Base-by-base conservation (phyloP, 2,113 vertebrate genomes). In the Sander vitreus region DNA sequence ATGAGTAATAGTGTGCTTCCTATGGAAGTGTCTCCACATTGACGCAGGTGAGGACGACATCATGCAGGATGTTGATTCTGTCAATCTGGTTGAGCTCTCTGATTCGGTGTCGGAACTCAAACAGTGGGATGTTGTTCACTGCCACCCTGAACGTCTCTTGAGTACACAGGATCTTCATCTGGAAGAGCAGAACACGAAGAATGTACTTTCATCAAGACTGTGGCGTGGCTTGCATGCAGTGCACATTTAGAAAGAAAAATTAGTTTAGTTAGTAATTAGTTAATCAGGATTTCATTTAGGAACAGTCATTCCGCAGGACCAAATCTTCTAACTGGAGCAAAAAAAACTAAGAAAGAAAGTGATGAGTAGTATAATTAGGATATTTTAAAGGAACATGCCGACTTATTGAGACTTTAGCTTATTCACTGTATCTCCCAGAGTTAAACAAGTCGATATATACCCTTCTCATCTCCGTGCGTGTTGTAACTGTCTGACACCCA, bases 151-250 rank as follows among this genome's bases (percentile, higher is more conserved):
- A 96, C 3, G 91, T 66, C 14, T 87, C 93, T 1, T 88, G 78
- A 1, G 93, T 93, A 86, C 94, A 94, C 79, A 96, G 88, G 89
- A 96, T 94, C 92, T 96, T 96, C 93, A 96, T 96, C 95, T 96
- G 87, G 57, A 91, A 90, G 48, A 76, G 78, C 27, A 84, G 23
- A 51, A 53, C 6, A 36, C 1, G 4, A n/a, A 19, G 6, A 23
- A 64, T 33, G 39, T 5, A 7, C 39, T 3, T 43, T 53, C 33
- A 33, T 55, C 43, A 27, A 74, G 33, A 16, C 64, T 48, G 47
- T 7, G 23, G 50, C 18, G 19, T 27, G 10, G 8, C 21, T 16
- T 8, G 55, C 53, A 57, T 16, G 23, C 30, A 33, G 15, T 19
- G 30, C 51, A 50, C 25, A 60, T 60, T 47, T 30, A 73, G 23